Evolutionary conservation across 1,140 invertebrate genomes (phyloP).

Genomic region (Dryas iulia): DNA sequence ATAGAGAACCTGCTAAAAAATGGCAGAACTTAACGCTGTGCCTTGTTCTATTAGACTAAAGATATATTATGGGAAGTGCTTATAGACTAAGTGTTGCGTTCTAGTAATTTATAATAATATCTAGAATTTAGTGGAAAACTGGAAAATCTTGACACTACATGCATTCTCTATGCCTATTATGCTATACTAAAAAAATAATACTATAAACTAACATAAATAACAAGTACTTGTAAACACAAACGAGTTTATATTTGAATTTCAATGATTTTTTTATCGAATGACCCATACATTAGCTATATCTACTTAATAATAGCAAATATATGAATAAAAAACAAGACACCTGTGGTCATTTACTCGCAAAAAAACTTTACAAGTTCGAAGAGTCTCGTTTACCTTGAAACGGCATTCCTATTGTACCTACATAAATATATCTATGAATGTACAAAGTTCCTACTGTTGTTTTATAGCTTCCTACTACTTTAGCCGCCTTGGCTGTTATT

Average conservation of each 20-base stretch:
- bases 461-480: background rate
- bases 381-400: conserved; percentile 49
- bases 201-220: background rate
- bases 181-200: too few relatives aligned
- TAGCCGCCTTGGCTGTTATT: background rate
- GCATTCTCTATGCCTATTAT: too few relatives aligned
- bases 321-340: background rate
- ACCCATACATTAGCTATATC: too few relatives aligned
- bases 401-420: conserved; percentile 37
- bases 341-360: conserved; percentile 24
- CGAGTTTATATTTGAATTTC: background rate
- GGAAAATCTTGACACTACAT: too few relatives aligned
- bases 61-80: too few relatives aligned
- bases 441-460: background rate
- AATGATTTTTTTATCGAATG: background rate
- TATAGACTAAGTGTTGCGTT: too few relatives aligned
- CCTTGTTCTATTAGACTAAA: too few relatives aligned
- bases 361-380: conserved; percentile 43
- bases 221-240: background rate
- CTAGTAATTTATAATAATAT: too few relatives aligned
- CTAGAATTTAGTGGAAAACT: too few relatives aligned
- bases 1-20: too few relatives aligned
- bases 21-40: too few relatives aligned
- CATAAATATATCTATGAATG: background rate
- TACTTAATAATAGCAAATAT: background rate